phyloP scores from a whole-genome alignment of 2,113 vertebrate genomes.

The Delphinapterus leucas region DNA sequence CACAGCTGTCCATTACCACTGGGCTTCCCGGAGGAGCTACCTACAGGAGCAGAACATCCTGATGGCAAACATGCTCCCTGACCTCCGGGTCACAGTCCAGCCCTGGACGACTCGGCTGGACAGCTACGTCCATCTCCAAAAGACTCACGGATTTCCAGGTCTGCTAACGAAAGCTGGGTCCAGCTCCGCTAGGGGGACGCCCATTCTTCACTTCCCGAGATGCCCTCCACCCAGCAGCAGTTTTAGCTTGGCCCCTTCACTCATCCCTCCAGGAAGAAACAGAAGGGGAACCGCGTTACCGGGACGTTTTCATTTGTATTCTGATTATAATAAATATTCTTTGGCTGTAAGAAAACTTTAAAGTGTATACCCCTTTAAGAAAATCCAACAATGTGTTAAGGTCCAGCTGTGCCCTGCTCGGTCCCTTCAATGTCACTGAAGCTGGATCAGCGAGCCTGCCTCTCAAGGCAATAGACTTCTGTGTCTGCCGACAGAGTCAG shows the following conservation, averaged over 20 bases:
- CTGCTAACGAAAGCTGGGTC: neutral
- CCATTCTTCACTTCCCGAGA: rapidly evolving
- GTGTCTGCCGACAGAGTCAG: neutral
- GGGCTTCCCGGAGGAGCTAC: rapidly evolving
- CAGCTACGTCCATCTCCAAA: rapidly evolving
- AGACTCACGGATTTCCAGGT: neutral
- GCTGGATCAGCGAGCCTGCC: rapidly evolving
- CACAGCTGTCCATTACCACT: neutral
- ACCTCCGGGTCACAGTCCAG: neutral
- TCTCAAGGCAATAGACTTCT: neutral
- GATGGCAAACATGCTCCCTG: neutral
- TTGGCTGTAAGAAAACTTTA: neutral
- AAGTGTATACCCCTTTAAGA: neutral
- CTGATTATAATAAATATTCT: neutral
- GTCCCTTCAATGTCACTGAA: neutral
- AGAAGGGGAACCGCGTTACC: rapidly evolving
- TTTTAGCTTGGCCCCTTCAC: rapidly evolving
- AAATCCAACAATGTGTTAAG: rapidly evolving
- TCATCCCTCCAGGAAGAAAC: neutral
- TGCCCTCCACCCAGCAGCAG: neutral
- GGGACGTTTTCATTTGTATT: neutral
- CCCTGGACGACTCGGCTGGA: neutral
- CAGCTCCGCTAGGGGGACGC: neutral
- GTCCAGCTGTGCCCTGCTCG: rapidly evolving
- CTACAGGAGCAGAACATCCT: rapidly evolving